Base-by-base conservation (phyloP, 2,113 vertebrate species). In the Neomonachus schauinslandi region DNA sequence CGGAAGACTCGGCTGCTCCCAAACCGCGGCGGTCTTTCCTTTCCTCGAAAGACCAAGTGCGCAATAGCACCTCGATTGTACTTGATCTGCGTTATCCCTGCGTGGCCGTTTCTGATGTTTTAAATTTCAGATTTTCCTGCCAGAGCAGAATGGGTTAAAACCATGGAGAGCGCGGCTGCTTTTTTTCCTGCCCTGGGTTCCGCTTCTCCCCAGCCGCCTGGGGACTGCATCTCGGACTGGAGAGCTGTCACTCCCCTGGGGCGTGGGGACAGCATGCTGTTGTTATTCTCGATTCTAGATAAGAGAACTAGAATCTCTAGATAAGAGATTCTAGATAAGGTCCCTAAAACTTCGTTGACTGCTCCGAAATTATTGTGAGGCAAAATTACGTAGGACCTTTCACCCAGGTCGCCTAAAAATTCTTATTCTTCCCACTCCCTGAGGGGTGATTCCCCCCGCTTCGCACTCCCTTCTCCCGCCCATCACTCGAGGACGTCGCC, bases 401-500 rank as follows among this genome's bases (percentile, higher is more conserved):
- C 19, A 24, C 86, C 69, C 28, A 51, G 59, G 12, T 80, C 83
- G 55, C 61, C 89, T 63, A 63, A 67, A 83, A 67, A 16, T 7
- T 21, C 13, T 49, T 51, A 80, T 39, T 67, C 86, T 39, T 59
- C 69, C 86, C 96, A n/a, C 39, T 55, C 63, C n/a, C 65, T n/a
- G 2, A 10, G 63, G 26, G 46, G 59, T 19, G 91, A 80, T 31
- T 22, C 69, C 39, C 21, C 82, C 72, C 7, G 19, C 72, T 53
- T 81, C 18, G 9, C 59, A 26, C 77, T 13, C 95, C 94, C 90
- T 33, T 31, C 72, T 69, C 96, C 89, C 83, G 51, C 90, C 81
- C 16, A 1, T 46, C 85, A 10, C 57, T 89, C 16, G 21, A 76
- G 84, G 92, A 65, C 74, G 33, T 39, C 4, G 31, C 55, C 65